A percentile compares a stretch with the other conserved stretches of the same genome.
These are phyloP conservation scores for Saturnia japonica DNA, from an alignment of 2,888 invertebrate genomes.

Conservation along the genomic window DNA sequence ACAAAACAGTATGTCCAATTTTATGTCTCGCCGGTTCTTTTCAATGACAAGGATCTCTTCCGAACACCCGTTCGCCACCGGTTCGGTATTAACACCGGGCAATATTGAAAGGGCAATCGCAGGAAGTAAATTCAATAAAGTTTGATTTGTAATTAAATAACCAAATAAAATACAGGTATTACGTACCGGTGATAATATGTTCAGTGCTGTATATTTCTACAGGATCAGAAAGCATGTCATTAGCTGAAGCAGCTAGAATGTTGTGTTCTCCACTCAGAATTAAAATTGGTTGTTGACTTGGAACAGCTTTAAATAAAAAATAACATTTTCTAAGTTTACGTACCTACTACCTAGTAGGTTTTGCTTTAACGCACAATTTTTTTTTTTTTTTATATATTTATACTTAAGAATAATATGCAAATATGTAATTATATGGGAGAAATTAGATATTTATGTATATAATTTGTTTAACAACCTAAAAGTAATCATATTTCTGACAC, in stretches of 20 bases:
- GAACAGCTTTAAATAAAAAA: conserved; percentile 81
- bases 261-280: conserved; percentile 87
- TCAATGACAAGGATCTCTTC: neutral
- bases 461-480: too few relatives aligned
- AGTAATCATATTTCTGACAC: too few relatives aligned
- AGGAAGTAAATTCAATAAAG: neutral
- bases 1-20: neutral
- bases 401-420: too few relatives aligned
- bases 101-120: too few relatives aligned
- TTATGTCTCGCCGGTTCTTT: neutral
- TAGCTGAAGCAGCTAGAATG: conserved; percentile 85
- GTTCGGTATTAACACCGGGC: too few relatives aligned
- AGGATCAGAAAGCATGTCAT: conserved; percentile 85
- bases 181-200: conserved; percentile 67
- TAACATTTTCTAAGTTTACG: neutral
- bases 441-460: too few relatives aligned
- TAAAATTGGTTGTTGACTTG: conserved; percentile 85
- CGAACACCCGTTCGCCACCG: too few relatives aligned
- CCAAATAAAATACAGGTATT: neutral
- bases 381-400: too few relatives aligned
- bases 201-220: conserved; percentile 84
- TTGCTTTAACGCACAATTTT: too few relatives aligned
- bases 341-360: neutral
- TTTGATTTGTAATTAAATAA: neutral
- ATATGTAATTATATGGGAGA: too few relatives aligned